Evolutionary conservation across 2,888 invertebrate species (phyloP), one percentile per base, ranked within the genome.

Genomic region (Volucella zonaria): DNA sequence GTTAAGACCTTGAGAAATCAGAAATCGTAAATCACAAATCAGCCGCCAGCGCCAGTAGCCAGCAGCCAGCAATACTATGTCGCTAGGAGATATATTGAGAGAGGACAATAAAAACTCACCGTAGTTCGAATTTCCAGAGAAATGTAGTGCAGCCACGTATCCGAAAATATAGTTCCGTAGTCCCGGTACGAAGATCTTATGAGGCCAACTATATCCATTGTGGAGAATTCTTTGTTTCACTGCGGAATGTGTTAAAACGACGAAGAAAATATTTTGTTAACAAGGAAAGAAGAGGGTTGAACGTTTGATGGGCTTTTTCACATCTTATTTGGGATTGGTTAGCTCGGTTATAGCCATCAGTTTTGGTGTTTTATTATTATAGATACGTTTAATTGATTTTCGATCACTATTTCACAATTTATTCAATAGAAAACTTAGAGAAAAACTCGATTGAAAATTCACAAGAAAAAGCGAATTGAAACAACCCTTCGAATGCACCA

Each of bases 81-180:
- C 45, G 79, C 61, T 59, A 54, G 18, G 54, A 49, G 8, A 9
- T 58, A 67, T 14, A 79, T 18, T 4, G 14, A 40, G 2, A 61
- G 52, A 11, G 31, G 54, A 51, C 1, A 51, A 45, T 23, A 52
- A 70, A 59, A 14, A 81, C 89, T 92, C 90, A 94, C 94, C 92
- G 93, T 93, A 92, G 89, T 92, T 88, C 87, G 92, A 89, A 93
- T 92, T 92, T 93, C 93, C 90, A 91, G 91, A 91, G 89, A 93
- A 92, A 90, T 92, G 92, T 90, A 93, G 91, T 92, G 93, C 91
- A 90, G 92, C 93, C 89, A 94, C 89, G 86, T 88, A 75, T 90
- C 91, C 43, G 91, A 89, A 78, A 91, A 90, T 76, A 91, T 83
- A 54, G 88, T 88, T 77, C 90, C 91, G 86, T 89, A 89, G 73